Evolutionary conservation across 2,888 invertebrate genomes (phyloP), one percentile per base, ranked within the genome.

Genomic region (Agrotis exclamationis): DNA sequence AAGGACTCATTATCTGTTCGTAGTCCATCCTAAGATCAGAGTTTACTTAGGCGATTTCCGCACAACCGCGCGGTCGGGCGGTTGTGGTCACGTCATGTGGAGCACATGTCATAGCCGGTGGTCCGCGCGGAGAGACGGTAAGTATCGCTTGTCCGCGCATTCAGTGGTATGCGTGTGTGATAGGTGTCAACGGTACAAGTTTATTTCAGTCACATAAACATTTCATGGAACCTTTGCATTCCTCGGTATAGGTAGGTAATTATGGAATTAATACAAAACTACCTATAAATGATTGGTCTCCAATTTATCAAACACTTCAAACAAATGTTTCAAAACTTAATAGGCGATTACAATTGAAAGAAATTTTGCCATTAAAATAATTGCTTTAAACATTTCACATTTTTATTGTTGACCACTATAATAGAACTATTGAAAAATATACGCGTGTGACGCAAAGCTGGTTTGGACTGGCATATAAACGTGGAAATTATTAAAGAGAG

Each of bases 261-360:
- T 45, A 45, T 64, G 9, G 14, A 64, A 47, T 11, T 28, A 18
- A 20, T 24, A 68, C 2, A 51, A 44, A 44, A 45, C 14, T 14
- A n/a, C 7, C 45, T 39, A 16, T 33, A 65, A 3, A 51, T 44
- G 14, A 51, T 48, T 39, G 22, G 11, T 48, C 6, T 24, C 24
- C n/a, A 47, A 39, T 70, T 69, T 13, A 54, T 16, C 11, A 33
- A 14, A 33, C 14, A 33, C 20, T 33, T 68, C 22, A 18, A 16
- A 51, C 9, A 28, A 2, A 59, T 1, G 3, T 65, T 5, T 33
- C 22, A n/a, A 22, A 33, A 22, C 18, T 6, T 13, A 9, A 62
- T 33, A 33, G 20, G 16, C 18, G 24, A 14, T 16, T 47, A 3
- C 20, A 28, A 13, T 33, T 2, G n/a, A 13, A 60, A 45, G n/a